These are phyloP conservation scores for Heliconius melpomene DNA, from an alignment of 1,140 invertebrate species.

Conservation along the genomic window DNA sequence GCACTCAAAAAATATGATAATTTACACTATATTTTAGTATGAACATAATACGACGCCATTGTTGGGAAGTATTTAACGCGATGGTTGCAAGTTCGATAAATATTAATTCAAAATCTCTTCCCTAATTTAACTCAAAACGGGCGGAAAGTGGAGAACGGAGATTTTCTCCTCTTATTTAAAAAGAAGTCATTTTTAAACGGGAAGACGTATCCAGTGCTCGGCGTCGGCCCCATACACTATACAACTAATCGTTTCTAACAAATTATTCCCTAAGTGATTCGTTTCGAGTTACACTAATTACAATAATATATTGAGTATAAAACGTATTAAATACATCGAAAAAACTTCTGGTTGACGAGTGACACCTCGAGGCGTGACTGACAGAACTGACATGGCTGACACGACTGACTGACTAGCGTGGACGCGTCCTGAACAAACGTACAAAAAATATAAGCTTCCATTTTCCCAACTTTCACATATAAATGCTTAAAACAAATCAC, in stretches of 20 bases:
- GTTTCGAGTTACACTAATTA: conserved; percentile 65
- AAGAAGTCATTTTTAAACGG: neutral
- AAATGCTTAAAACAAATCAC: conserved; percentile 3
- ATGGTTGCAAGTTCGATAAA: neutral
- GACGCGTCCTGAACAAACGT: neutral
- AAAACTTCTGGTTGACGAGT: conserved; percentile 42
- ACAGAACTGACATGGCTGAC: neutral
- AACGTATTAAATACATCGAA: conserved; percentile 78
- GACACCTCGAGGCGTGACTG: neutral
- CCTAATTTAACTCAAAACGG: neutral
- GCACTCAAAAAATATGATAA: conserved; percentile 29
- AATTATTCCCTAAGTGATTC: conserved; percentile 54
- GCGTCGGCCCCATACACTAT: conserved; percentile 14
- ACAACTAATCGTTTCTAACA: conserved; percentile 52
- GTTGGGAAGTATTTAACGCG: neutral
- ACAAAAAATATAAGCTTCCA: neutral
- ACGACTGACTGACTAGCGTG: neutral
- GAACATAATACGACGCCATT: neutral
- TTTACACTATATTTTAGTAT: conserved; percentile 26
- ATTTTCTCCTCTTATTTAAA: neutral
- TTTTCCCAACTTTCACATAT: neutral
- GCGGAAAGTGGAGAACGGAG: neutral
- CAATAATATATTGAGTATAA: conserved; percentile 72
- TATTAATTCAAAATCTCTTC: too few relatives aligned
- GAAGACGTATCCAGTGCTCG: neutral